Evolutionary conservation across 2,888 invertebrate species (phyloP), one percentile per base, ranked within the genome.

Genomic region (Erebia ligea): DNA sequence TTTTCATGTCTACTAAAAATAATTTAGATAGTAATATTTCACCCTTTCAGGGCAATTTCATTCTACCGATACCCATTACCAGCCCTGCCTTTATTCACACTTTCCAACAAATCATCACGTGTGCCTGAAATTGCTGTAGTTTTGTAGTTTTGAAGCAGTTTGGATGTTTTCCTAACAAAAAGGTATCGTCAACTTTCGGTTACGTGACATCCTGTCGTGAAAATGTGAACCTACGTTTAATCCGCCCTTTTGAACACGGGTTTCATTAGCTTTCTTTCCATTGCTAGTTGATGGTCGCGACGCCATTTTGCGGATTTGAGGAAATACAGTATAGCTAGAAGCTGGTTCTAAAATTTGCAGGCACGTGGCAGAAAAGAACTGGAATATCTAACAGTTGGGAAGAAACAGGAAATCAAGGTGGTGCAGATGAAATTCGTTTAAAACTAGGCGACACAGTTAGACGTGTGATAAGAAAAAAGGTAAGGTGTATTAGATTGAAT

Each of bases 171-270:
- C 68, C 75, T 63, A 79, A 78, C 79, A 77, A 77, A 79, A 79
- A 78, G 79, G 79, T 78, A 67, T 71, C 66, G 73, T 65, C 74
- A 77, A 73, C 76, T 76, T 75, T 72, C 34, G 61, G 40, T 76
- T 76, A 80, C 79, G 79, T 79, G 79, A 78, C 75, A 74, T 54
- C 17, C 45, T 72, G 64, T 74, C 76, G 74, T 79, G 76, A 75
- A 75, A 72, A 61, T 58, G 56, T 69, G 48, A 73, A 62, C 71
- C 56, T 8, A 13, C 40, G 40, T 54, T 15, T 54, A 45, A 54
- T 19, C n/a, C 61, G 17, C 61, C 19, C 62, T 48, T 45, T 62
- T 62, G 15, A 15, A 45, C 45, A 61, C 11, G 17, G 15, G 48
- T 25, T 25, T 25, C 25, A 17, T 57, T 57, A 19, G 54, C 19